Evolutionary conservation across 2,113 vertebrate species (phyloP), one percentile per base, ranked within the genome.

Genomic region (Porphyrio hochstetteri): DNA sequence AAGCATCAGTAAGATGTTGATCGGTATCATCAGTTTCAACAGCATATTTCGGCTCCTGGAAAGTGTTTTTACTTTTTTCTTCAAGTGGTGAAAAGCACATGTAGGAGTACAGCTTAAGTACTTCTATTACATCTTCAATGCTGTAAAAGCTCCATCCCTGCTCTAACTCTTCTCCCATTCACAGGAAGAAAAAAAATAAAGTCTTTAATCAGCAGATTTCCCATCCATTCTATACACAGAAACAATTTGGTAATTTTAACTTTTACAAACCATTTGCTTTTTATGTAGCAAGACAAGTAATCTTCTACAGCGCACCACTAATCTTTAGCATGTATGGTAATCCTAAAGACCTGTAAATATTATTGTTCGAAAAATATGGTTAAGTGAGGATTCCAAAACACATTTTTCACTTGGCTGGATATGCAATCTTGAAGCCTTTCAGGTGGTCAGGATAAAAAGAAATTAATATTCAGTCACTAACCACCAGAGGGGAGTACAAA

Each of bases 251-350:
- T 55, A 77, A 83, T 57, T 90, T 61, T 76, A 46, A 61, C 36
- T 88, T 88, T 88, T 74, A 90, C 52, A 76, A 71, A 56, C 42
- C n/a, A 76, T 87, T 95, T 87, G 52, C 10, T 91, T 95, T 93
- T 83, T 75, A 83, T 27, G 52, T 28, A 88, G 83, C 38, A 84
- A 63, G 77, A 71, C 21, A 77, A 83, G 59, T 3, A 55, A 87
- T 60, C 33, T 75, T 78, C 31, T 33, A 38, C 23, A 82, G 15
- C 72, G 48, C 18, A 56, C 27, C 46, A 25, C 69, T 82, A 21
- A 81, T 65, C 27, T 65, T 83, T 36, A n/a, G 13, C 46, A 63
- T 16, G 31, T 33, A 87, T 14, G 42, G 33, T 59, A 92, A 94
- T 67, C 7, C 33, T 38, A 29, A 77, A 81, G 28, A 82, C 23